A percentile compares a stretch with the other conserved stretches of the same genome.
These are phyloP conservation scores for Belgica antarctica DNA, from an alignment of 2,888 invertebrate species.

Conservation along the genomic window DNA sequence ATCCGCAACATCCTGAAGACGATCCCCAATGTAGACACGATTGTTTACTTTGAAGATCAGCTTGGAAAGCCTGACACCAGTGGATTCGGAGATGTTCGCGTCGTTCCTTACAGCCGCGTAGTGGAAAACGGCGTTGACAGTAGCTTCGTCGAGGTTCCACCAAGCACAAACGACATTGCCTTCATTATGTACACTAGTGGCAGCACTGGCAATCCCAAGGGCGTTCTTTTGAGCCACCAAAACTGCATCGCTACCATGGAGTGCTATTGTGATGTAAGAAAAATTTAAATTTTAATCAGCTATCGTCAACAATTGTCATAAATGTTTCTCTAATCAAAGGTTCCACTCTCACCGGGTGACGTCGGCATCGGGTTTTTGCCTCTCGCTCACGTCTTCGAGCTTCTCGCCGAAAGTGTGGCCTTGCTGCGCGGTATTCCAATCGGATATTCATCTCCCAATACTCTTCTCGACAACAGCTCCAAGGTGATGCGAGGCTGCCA, in stretches of 20 bases:
- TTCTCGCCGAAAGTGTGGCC: conserved; percentile 79
- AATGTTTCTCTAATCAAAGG: not conserved
- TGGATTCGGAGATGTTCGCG: conserved; percentile 69
- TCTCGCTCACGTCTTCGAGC: conserved; percentile 93
- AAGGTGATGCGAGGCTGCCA: conserved; percentile 93
- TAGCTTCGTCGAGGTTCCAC: conserved; percentile 58
- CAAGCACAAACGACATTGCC: conserved; percentile 75
- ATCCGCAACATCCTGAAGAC: conserved; percentile 73
- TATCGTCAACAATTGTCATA: too few species aligned
- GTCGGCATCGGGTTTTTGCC: conserved; percentile 93
- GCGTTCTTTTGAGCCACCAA: conserved; percentile 77
- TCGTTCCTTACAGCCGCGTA: conserved; percentile 73
- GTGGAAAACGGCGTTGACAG: conserved; percentile 60
- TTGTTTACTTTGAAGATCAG: conserved; percentile 88
- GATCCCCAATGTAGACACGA: conserved; percentile 72
- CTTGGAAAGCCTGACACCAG: conserved; percentile 66
- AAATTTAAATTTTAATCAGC: not conserved
- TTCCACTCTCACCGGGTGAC: conserved; percentile 70
- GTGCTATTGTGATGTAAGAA: conserved; percentile 76
- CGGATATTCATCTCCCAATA: conserved; percentile 94
- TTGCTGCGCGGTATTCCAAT: conserved; percentile 71
- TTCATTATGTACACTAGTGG: conserved; percentile 99
- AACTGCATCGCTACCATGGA: conserved; percentile 79
- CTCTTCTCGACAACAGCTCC: conserved; percentile 87
- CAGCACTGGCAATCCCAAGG: conserved; percentile 93